phyloP scores from a whole-genome alignment of 2,113 vertebrate genomes.

The Melanostigma gelatinosum region DNA sequence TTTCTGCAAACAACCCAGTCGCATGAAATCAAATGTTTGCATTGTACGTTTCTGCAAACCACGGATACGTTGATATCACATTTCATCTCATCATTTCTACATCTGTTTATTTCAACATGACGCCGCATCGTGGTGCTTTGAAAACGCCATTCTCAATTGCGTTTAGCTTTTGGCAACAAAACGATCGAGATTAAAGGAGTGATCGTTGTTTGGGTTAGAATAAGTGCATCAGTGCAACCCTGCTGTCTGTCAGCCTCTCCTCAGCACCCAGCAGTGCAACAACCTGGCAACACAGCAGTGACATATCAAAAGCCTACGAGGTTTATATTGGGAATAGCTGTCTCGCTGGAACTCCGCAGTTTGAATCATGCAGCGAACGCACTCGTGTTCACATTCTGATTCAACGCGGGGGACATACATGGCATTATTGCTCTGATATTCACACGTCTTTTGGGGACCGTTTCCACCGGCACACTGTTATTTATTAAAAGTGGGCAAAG shows the following conservation, averaged over 20 bases:
- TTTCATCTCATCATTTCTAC: background rate
- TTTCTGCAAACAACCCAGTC: too few species aligned
- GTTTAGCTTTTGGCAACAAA: too few species aligned
- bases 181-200: too few species aligned
- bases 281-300: too few species aligned
- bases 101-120: background rate
- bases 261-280: background rate
- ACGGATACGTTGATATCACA: background rate
- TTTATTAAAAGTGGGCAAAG: constrained; percentile 48
- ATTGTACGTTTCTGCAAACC: too few species aligned
- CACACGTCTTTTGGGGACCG: constrained; percentile 6
- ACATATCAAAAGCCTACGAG: too few species aligned
- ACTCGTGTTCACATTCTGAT: background rate
- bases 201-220: too few species aligned
- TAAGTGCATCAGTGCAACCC: too few species aligned
- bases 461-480: constrained; percentile 23
- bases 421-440: constrained; percentile 38
- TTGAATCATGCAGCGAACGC: background rate
- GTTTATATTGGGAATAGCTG: too few species aligned
- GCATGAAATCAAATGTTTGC: too few species aligned
- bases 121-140: too few species aligned
- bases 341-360: background rate
- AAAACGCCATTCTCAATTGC: too few species aligned
- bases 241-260: background rate
- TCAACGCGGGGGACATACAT: constrained; percentile 1